Percentiles rank a stretch among this genome's conserved stretches.
phyloP scores from a whole-genome alignment of 2,888 invertebrate genomes.

The Tanypteryx hageni region DNA sequence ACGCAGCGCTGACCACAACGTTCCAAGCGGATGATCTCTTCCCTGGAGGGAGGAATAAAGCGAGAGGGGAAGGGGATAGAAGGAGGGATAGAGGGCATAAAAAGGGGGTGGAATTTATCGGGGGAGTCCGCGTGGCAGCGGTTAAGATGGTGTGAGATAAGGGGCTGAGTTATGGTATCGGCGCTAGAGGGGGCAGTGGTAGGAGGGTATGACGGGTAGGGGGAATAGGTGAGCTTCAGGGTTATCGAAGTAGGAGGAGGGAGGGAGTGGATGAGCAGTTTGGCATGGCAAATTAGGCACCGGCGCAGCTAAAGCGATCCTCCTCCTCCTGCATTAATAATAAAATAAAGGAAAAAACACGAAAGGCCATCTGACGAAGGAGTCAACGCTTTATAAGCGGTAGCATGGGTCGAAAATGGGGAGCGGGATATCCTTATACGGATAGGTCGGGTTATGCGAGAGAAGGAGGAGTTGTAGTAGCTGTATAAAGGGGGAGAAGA shows the following conservation, averaged over 20 bases:
- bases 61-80: not conserved
- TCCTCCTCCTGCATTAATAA: not conserved
- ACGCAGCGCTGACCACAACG: conserved; percentile 11
- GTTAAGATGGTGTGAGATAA: conserved; percentile 35
- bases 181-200: not conserved
- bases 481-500: too few relatives aligned
- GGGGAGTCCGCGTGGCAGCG: not conserved
- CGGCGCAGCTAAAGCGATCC: not conserved
- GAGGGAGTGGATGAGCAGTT: not conserved
- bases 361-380: conserved; percentile 2
- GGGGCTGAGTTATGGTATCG: conserved; percentile 6
- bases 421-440: not conserved
- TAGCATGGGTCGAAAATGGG: not conserved
- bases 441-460: not conserved
- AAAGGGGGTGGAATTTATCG: too few relatives aligned
- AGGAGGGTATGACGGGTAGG: too few relatives aligned
- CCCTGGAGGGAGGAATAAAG: not conserved
- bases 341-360: not conserved
- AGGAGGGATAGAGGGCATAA: not conserved
- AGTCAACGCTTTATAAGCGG: not conserved
- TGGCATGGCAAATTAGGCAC: conserved; percentile 32
- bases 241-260: not conserved
- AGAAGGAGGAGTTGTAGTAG: too few relatives aligned
- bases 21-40: not conserved
- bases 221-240: not conserved